Evolutionary conservation across 2,888 invertebrate genomes (phyloP).

Genomic region (Calameuta filiformis): DNA sequence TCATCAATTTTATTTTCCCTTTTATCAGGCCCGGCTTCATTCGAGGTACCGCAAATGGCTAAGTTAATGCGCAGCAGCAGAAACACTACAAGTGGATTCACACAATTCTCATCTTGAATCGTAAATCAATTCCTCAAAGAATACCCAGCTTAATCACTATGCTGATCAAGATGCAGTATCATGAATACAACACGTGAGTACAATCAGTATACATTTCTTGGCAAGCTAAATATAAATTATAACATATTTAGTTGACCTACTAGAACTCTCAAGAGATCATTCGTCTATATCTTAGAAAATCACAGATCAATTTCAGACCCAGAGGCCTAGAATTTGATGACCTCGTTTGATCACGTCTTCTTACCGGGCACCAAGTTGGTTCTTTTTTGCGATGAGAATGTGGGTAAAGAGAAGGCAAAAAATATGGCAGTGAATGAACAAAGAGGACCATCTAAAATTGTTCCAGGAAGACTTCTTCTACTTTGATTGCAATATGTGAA

Average conservation of each 20-base stretch:
- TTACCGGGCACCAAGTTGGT: not conserved
- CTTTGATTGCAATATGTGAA: not conserved
- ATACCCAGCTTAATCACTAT: not conserved
- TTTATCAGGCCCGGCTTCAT: not conserved
- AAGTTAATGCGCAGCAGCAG: not conserved
- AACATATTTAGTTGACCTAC: not conserved
- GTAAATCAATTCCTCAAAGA: not conserved
- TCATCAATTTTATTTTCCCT: not conserved
- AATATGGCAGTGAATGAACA: not conserved
- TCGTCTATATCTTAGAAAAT: not conserved
- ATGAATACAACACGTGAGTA: not conserved
- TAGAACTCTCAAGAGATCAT: not conserved
- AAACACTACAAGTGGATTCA: not conserved
- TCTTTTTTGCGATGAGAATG: not conserved
- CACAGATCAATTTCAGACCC: not conserved
- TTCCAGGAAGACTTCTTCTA: not conserved
- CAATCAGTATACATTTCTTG: not conserved
- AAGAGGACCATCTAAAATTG: not conserved
- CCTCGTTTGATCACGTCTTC: not conserved
- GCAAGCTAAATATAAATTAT: not conserved
- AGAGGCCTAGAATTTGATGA: constrained; percentile 1
- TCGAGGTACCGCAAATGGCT: not conserved
- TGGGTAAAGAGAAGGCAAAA: not conserved
- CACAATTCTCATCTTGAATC: not conserved
- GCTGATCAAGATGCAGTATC: not conserved